These are phyloP conservation scores for Caenorhabditis virilis DNA, from an alignment of 2,888 invertebrate genomes.

Conservation along the genomic window DNA sequence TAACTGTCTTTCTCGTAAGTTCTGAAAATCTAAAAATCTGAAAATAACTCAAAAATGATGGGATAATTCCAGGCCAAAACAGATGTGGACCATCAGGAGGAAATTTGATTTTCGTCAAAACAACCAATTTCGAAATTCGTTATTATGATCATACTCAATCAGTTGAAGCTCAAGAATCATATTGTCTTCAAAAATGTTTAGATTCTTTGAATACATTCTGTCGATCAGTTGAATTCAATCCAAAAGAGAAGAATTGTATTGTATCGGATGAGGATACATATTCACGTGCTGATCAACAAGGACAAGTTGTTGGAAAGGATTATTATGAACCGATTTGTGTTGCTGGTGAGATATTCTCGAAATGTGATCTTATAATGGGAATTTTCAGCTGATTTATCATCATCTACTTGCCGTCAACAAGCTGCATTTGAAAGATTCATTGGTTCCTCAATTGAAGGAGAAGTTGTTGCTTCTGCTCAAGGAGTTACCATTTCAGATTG, in stretches of 20 bases:
- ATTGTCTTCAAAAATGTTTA: conserved; percentile 68
- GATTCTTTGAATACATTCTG: conserved; percentile 69
- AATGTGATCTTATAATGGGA: no score
- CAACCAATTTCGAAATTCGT: conserved; percentile 68
- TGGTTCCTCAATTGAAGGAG: conserved; percentile 67
- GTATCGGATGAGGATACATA: conserved; percentile 69
- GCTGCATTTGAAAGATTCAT: conserved; percentile 68
- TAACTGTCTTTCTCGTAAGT: conserved; percentile 72
- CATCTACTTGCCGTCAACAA: conserved; percentile 69
- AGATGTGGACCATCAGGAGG: conserved; percentile 68
- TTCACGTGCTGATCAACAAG: conserved; percentile 69
- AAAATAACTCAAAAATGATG: no score
- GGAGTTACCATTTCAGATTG: conserved; percentile 68
- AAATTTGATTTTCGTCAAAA: conserved; percentile 68
- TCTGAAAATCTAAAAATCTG: no score
- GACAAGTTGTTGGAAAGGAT: conserved; percentile 66
- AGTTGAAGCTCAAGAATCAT: conserved; percentile 68
- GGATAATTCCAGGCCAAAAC: conserved; percentile 65
- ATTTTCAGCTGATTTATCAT: conserved; percentile 68
- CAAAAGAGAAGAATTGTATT: conserved; percentile 68
- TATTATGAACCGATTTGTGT: conserved; percentile 69
- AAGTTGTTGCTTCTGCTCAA: conserved; percentile 68
- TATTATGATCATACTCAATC: conserved; percentile 68
- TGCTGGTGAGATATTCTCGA: no score
- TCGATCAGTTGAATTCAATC: conserved; percentile 68